phyloP scores from a whole-genome alignment of 2,888 invertebrate species.

The Athalia rosae region DNA sequence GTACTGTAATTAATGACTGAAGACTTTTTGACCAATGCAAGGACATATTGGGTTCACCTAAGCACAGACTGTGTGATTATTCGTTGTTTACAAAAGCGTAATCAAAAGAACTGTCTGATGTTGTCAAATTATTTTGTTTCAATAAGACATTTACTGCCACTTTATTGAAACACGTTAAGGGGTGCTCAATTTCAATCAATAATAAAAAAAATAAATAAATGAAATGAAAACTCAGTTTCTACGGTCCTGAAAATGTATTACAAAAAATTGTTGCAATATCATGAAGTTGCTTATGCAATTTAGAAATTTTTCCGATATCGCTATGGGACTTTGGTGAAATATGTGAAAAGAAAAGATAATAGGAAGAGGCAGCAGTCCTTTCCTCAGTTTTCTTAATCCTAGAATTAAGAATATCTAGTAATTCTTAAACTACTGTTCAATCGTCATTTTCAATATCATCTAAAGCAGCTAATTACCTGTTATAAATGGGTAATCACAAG shows the following conservation, averaged over 20 bases:
- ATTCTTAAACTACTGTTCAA: conserved; percentile 11
- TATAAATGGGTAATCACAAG: conserved; percentile 25
- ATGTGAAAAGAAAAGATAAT: neutral
- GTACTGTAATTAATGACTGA: conserved; percentile 23
- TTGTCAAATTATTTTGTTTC: conserved; percentile 31
- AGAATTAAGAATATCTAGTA: conserved; percentile 10
- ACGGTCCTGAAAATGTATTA: conserved; percentile 10
- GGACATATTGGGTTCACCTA: conserved; percentile 6
- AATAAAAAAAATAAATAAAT: conserved; percentile 16
- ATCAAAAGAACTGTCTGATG: conserved; percentile 29
- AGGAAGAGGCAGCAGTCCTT: neutral
- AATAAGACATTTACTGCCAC: conserved; percentile 39
- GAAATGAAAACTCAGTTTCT: neutral
- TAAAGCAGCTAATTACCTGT: neutral
- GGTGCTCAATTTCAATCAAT: conserved; percentile 37
- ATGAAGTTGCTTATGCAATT: conserved; percentile 28
- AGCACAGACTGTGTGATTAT: conserved; percentile 25
- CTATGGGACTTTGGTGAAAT: conserved; percentile 23
- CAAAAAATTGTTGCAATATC: conserved; percentile 28
- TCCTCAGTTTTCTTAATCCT: conserved; percentile 21
- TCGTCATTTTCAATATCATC: conserved; percentile 11
- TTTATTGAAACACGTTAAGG: conserved; percentile 17
- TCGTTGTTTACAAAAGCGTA: conserved; percentile 16
- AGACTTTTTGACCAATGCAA: conserved; percentile 14
- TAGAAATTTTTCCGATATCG: conserved; percentile 17